Evolutionary conservation across 2,888 invertebrate species (phyloP), one percentile per base, ranked within the genome.

Genomic region (Sepiola atlantica): DNA sequence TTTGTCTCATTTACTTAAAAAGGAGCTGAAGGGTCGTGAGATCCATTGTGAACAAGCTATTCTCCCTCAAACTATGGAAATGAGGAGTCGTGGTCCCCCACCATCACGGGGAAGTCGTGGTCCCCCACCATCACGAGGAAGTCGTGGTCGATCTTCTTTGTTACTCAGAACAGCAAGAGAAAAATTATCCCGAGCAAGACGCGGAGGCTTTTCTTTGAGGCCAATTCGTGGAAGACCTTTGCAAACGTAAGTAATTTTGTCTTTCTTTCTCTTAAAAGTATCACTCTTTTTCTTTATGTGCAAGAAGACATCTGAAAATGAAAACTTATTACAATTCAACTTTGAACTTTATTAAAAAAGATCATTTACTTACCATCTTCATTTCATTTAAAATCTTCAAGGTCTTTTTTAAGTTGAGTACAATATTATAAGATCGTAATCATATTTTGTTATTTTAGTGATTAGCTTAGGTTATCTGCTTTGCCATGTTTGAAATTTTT

Each of bases 41-140:
- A 92, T 92, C n/a, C 92, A 92, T 18, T 92, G 92, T 55, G 92
- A 92, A 92, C 92, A 92, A 55, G 92, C 92, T 55, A 92, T 92
- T 20, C 92, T 92, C 55, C 92, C 92, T 55, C 92, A 92, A 92
- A n/a, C 92, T 92, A 45, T 92, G 92, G 92, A 92, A n/a, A 18
- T 45, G 55, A 55, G 20, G 28, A 32, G 92, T n/a, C 92, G 92
- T 92, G 92, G 92, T 18, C 92, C 92, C 18, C 92, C 92, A 92
- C 92, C 45, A 10, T 92, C 92, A 18, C 45, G 92, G n/a, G 92
- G 92, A 55, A 18, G 28, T 54, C 92, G 92, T 54, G 92, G 92
- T 55, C 28, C n/a, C n/a, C 92, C 92, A 92, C 92, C 45, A 10
- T 92, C 92, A 18, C 45, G 92, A 55, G 92, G 92, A 55, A 18